phyloP scores from a whole-genome alignment of 2,888 invertebrate species.

The Tipula helvola region DNA sequence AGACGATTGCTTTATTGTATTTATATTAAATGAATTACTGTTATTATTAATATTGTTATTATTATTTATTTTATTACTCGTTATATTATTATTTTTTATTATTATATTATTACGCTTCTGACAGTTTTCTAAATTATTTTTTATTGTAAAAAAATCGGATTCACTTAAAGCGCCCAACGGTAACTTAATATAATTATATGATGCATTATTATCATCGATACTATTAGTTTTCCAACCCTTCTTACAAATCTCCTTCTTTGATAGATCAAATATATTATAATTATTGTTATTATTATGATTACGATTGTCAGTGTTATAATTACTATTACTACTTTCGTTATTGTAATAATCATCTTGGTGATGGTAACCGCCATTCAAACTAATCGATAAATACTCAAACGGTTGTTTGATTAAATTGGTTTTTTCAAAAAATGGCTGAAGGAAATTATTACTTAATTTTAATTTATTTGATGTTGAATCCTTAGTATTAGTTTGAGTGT shows the following conservation, averaged over 20 bases:
- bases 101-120: background rate
- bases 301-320: background rate
- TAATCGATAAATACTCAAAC: constrained; percentile 11
- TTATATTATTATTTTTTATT: background rate
- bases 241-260: background rate
- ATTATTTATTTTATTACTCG: background rate
- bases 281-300: background rate
- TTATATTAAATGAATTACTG: background rate
- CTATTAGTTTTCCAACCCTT: background rate
- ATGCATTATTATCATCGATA: constrained; percentile 4
- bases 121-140: constrained; percentile 17
- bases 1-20: background rate
- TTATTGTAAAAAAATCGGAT: constrained; percentile 32
- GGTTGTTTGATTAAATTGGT: constrained; percentile 13
- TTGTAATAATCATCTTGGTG: background rate
- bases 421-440: constrained; percentile 14
- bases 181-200: constrained; percentile 15
- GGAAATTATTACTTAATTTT: background rate
- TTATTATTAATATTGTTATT: background rate
- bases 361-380: background rate
- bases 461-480: background rate
- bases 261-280: background rate
- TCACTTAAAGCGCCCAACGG: constrained; percentile 32
- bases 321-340: background rate
- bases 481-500: background rate